A percentile compares a stretch with the other conserved stretches of the same genome.
Evolutionary conservation across 37 sponge, comb jelly and placozoan genomes (phyloP).

Genomic region (Amphimedon queenslandica): DNA sequence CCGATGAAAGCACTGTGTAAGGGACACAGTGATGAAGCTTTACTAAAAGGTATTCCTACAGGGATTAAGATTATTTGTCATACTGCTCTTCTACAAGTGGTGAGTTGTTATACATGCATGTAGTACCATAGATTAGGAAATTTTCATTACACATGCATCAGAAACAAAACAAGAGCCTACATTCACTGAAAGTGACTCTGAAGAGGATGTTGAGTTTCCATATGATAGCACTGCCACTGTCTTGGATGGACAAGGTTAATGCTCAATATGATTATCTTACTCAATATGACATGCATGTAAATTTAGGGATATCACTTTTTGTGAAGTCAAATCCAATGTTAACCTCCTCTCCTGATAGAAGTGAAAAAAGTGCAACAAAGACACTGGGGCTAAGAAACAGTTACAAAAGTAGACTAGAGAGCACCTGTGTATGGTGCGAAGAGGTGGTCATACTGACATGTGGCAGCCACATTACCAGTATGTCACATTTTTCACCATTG

Average conservation of each 20-base stretch:
- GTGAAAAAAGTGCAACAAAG: slow-evolving; percentile 20
- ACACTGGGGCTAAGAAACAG: slow-evolving; percentile 3
- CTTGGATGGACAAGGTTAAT: too few species aligned
- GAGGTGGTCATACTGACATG: slow-evolving; percentile 25
- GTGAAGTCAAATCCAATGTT: neutral
- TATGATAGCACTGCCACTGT: too few species aligned
- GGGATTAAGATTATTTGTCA: too few species aligned
- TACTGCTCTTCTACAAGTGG: too few species aligned
- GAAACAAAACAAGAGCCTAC: too few species aligned
- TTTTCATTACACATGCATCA: too few species aligned
- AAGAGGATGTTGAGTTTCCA: too few species aligned
- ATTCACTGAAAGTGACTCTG: too few species aligned
- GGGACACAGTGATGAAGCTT: slow-evolving; percentile 5
- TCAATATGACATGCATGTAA: neutral
- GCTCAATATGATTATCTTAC: too few species aligned
- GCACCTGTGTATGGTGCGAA: slow-evolving; percentile 1
- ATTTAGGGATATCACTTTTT: neutral
- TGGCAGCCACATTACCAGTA: slow-evolving; percentile 45
- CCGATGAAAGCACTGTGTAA: slow-evolving; percentile 7
- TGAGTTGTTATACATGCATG: too few species aligned
- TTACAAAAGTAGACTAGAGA: slow-evolving; percentile 19
- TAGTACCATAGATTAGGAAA: too few species aligned
- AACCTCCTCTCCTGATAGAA: neutral
- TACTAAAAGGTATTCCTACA: slow-evolving; percentile 11
- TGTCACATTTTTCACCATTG: too few species aligned